These are phyloP conservation scores for Anomalospiza imberbis DNA, from an alignment of 2,797 vertebrate genomes.

Conservation along the genomic window DNA sequence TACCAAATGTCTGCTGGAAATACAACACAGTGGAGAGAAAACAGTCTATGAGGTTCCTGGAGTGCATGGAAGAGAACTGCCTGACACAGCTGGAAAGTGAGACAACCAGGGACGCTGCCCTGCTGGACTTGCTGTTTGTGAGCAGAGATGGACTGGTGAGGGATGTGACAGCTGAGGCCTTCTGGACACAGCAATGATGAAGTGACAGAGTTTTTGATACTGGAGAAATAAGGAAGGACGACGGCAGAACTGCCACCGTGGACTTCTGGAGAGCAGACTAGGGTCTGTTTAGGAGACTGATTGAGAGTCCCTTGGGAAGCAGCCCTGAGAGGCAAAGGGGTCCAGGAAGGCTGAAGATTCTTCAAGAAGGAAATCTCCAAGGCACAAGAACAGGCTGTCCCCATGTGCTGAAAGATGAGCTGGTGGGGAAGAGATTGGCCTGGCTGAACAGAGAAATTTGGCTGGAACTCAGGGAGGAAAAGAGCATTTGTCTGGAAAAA, in stretches of 20 bases:
- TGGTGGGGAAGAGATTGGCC: background rate
- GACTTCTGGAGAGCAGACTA: background rate
- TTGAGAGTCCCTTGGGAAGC: background rate
- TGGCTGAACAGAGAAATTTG: background rate
- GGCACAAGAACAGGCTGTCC: background rate
- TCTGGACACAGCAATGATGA: background rate
- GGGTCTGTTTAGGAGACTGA: background rate
- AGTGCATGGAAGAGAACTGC: background rate
- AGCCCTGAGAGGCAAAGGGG: background rate
- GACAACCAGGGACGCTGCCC: background rate
- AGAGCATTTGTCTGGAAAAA: background rate
- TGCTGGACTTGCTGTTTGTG: background rate
- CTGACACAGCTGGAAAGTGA: background rate
- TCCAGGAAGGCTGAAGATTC: background rate
- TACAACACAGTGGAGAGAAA: background rate
- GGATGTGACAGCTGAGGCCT: background rate
- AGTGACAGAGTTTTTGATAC: background rate
- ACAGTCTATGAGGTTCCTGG: background rate
- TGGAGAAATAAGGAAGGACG: background rate
- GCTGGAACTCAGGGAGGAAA: background rate
- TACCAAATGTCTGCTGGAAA: background rate
- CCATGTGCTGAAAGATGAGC: background rate
- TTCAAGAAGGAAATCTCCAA: background rate
- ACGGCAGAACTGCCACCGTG: background rate
- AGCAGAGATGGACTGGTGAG: background rate